A percentile compares a stretch with the other conserved stretches of the same genome.
Evolutionary conservation across 2,888 invertebrate species (phyloP).

Genomic region (Encarsia formosa): DNA sequence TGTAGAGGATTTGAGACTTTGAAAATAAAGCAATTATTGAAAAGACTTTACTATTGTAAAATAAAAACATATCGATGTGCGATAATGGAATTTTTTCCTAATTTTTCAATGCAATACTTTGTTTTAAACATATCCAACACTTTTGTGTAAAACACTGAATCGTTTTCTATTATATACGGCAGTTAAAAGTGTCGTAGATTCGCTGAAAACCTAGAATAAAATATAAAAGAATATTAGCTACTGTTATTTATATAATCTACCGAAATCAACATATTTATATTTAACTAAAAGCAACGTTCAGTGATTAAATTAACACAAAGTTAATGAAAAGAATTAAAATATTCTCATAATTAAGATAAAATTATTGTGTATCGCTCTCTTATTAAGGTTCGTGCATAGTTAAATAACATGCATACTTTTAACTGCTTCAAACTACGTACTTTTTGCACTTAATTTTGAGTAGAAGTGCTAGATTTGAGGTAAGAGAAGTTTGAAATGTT

Average conservation of each 20-base stretch:
- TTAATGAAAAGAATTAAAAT: slow-evolving; percentile 10
- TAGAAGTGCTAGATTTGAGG: slow-evolving; percentile 7
- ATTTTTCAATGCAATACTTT: slow-evolving; percentile 15
- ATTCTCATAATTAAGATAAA: slow-evolving; percentile 21
- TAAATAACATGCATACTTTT: slow-evolving; percentile 20
- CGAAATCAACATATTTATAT: slow-evolving; percentile 14
- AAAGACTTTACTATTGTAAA: background rate
- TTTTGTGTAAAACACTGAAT: background rate
- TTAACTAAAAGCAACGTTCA: slow-evolving; percentile 8
- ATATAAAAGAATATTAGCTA: slow-evolving; percentile 6
- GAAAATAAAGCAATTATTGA: slow-evolving; percentile 16
- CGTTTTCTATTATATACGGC: slow-evolving; percentile 11
- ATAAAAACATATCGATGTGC: slow-evolving; percentile 19
- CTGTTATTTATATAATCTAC: slow-evolving; percentile 18
- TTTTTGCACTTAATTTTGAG: slow-evolving; percentile 3
- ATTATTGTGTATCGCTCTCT: slow-evolving; percentile 36
- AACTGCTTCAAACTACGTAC: slow-evolving; percentile 4
- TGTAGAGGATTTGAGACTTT: slow-evolving; percentile 19
- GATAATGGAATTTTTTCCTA: slow-evolving; percentile 14
- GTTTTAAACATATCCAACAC: slow-evolving; percentile 18
- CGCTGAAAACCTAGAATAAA: slow-evolving; percentile 12
- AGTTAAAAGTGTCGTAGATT: slow-evolving; percentile 12
- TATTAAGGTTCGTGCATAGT: slow-evolving; percentile 37
- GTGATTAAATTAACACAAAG: background rate
- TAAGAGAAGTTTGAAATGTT: slow-evolving; percentile 29